Percentiles rank a stretch among this genome's conserved stretches.
phyloP scores from a whole-genome alignment of 2,888 invertebrate species.

The Ophioninae sp. region DNA sequence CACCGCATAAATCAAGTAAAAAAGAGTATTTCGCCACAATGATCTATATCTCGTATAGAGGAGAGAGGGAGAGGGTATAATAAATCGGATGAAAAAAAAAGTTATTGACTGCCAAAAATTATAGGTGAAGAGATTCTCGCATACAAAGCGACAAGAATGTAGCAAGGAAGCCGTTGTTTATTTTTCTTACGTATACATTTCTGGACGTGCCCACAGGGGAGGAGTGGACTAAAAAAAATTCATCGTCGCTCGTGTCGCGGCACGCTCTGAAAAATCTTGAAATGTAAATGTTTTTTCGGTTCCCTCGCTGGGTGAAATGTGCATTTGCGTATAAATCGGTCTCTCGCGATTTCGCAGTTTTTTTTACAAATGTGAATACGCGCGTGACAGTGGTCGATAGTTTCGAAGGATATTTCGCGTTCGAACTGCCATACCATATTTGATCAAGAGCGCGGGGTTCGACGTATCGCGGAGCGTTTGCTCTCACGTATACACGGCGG shows the following conservation, averaged over 20 bases:
- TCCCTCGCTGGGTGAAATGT: conserved; percentile 7
- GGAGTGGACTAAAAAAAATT: conserved; percentile 4
- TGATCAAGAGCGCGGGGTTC: conserved; percentile 69
- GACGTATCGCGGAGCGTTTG: conserved; percentile 65
- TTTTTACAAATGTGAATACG: not conserved
- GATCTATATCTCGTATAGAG: not conserved
- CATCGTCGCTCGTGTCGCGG: not conserved
- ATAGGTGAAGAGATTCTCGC: not conserved
- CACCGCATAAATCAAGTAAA: not conserved
- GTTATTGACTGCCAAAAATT: conserved; percentile 3
- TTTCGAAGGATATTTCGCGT: conserved; percentile 57
- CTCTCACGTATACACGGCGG: conserved; percentile 32
- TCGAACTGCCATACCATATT: conserved; percentile 71
- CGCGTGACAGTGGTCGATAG: not conserved
- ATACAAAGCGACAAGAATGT: not conserved
- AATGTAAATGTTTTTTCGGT: conserved; percentile 2
- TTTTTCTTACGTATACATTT: conserved; percentile 19
- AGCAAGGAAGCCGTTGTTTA: conserved; percentile 10
- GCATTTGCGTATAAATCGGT: conserved; percentile 23
- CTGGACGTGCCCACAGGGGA: not conserved
- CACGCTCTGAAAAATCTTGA: conserved; percentile 23
- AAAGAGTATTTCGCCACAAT: not conserved
- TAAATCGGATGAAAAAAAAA: conserved; percentile 6
- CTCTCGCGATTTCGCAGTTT: conserved; percentile 6
- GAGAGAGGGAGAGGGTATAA: not conserved